Evolutionary conservation across 2,113 vertebrate genomes (phyloP).

Genomic region (Pristiophorus japonicus): DNA sequence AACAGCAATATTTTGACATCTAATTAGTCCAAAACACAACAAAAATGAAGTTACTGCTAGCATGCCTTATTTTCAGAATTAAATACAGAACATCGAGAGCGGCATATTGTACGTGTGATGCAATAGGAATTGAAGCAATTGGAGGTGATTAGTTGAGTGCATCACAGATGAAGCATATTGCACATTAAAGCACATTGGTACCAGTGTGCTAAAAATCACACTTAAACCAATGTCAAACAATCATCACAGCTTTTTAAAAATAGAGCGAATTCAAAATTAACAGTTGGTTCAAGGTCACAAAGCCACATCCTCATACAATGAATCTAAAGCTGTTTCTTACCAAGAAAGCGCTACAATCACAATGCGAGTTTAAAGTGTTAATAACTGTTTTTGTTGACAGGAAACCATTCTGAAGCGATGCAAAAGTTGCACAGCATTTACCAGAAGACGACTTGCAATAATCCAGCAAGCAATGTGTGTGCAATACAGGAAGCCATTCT

Average conservation of each 20-base stretch:
- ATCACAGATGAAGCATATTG: neutral
- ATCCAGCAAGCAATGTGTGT: neutral
- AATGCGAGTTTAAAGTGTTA: neutral
- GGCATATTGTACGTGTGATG: neutral
- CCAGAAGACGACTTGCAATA: neutral
- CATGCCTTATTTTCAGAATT: neutral
- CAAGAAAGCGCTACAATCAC: neutral
- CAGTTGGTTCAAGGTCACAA: neutral
- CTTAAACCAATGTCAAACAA: neutral
- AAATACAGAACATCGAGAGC: neutral
- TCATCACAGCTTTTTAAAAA: no score
- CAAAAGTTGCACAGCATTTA: neutral
- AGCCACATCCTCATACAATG: neutral
- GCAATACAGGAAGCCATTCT: neutral
- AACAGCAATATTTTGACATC: no score
- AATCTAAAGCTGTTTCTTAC: neutral
- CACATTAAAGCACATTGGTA: neutral
- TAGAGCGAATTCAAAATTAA: neutral
- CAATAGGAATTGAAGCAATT: neutral
- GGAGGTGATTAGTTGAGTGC: neutral
- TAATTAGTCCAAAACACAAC: neutral
- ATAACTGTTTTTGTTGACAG: neutral
- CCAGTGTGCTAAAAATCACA: neutral
- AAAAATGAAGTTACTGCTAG: neutral
- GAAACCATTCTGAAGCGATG: neutral